phyloP scores from a whole-genome alignment of 2,113 vertebrate genomes.

The Oceanodroma tethys region DNA sequence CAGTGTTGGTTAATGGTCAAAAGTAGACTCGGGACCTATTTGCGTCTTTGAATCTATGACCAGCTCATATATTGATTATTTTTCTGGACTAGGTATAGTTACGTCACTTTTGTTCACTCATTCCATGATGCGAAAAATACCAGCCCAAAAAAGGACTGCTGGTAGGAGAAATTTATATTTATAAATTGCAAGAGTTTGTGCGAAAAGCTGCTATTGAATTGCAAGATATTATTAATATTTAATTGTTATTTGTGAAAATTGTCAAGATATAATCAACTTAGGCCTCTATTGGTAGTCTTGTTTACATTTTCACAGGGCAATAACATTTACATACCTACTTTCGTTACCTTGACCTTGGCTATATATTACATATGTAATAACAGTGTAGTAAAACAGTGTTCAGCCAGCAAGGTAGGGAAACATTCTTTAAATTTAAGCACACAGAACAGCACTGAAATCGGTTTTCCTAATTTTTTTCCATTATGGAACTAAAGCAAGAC shows the following conservation, averaged over 20 bases:
- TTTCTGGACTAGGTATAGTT: not conserved
- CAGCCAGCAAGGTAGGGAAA: not conserved
- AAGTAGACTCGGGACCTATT: not conserved
- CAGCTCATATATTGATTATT: not conserved
- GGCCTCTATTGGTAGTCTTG: too few species aligned
- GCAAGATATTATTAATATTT: not conserved
- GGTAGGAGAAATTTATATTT: not conserved
- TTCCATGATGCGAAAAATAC: not conserved
- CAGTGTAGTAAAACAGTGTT: not conserved
- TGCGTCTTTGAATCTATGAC: not conserved
- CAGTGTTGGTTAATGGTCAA: not conserved
- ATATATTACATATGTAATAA: not conserved
- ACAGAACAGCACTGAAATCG: not conserved
- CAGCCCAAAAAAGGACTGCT: not conserved
- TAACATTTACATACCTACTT: not conserved
- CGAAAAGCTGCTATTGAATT: not conserved
- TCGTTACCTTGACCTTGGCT: not conserved
- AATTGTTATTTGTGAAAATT: not conserved
- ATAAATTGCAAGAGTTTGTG: not conserved
- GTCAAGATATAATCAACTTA: not conserved
- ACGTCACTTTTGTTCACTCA: not conserved
- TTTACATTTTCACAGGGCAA: not conserved
- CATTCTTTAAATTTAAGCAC: not conserved
- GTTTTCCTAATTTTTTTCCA: not conserved
- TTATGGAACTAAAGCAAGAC: not conserved